Evolutionary conservation across 2,888 invertebrate species (phyloP).

Genomic region (Drosophila prolongata): DNA sequence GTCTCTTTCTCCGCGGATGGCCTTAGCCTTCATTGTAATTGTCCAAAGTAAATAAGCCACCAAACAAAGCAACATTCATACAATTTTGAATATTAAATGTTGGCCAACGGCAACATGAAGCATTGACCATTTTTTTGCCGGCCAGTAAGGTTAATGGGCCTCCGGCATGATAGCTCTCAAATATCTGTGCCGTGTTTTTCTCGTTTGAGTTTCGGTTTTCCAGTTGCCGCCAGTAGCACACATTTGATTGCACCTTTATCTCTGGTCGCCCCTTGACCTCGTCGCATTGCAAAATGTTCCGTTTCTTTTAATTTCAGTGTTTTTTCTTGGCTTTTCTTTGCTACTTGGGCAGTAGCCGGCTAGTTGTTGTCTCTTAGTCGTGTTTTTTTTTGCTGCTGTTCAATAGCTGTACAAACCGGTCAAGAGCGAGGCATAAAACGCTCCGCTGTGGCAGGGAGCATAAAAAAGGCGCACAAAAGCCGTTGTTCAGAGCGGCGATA

Average conservation of each 20-base stretch:
- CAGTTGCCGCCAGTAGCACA: constrained; percentile 39
- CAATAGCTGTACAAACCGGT: constrained; percentile 75
- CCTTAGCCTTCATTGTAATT: constrained; percentile 72
- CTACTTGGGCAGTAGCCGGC: constrained; percentile 52
- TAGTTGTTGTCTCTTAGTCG: constrained; percentile 37
- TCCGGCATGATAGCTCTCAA: constrained; percentile 39
- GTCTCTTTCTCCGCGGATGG: constrained; percentile 45
- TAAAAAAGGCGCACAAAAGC: constrained; percentile 41
- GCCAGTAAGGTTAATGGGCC: constrained; percentile 55
- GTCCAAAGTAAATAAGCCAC: constrained; percentile 43
- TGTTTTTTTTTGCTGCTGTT: constrained; percentile 30
- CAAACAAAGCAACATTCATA: constrained; percentile 45
- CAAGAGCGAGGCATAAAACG: constrained; percentile 67
- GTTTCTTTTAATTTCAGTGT: constrained; percentile 41
- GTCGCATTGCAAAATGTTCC: constrained; percentile 68
- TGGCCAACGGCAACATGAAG: constrained; percentile 48
- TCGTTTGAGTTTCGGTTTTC: constrained; percentile 12
- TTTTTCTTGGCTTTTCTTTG: constrained; percentile 21
- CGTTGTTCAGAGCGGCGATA: constrained; percentile 51
- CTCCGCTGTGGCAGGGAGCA: constrained; percentile 49
- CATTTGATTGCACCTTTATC: constrained; percentile 49
- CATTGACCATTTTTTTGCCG: constrained; percentile 37
- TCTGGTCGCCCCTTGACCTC: constrained; percentile 66
- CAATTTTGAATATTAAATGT: constrained; percentile 53
- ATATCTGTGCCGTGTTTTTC: constrained; percentile 35